Conservation (phyloP, 2,113 vertebrate genomes). For the Pogona vitticeps region DNA sequence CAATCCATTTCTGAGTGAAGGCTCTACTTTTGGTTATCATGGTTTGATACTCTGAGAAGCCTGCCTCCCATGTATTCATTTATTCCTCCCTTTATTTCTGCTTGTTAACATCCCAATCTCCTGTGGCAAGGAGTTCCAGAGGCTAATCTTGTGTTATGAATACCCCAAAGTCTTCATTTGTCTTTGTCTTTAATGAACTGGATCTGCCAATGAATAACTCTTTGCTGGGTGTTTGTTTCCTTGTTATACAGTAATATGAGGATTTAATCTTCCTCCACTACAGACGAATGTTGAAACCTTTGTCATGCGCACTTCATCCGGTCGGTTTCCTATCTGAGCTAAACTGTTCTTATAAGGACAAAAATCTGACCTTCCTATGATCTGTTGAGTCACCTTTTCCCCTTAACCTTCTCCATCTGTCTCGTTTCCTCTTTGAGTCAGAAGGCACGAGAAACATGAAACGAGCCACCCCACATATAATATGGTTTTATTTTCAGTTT, state of each 20-base stretch:
- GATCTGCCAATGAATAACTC: neutral
- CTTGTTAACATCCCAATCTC: too few species aligned
- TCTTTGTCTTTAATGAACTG: neutral
- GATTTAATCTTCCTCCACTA: neutral
- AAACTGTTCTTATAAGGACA: neutral
- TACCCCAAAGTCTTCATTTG: neutral
- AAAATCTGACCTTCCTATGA: neutral
- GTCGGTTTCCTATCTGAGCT: neutral
- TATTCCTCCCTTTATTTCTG: neutral
- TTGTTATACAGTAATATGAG: too few species aligned
- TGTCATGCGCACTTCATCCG: neutral
- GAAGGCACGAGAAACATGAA: too few species aligned
- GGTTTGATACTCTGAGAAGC: neutral
- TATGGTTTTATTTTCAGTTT: neutral
- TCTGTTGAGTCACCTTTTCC: neutral
- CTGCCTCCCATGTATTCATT: neutral
- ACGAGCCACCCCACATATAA: neutral
- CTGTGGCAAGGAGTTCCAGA: neutral
- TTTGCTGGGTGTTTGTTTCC: neutral
- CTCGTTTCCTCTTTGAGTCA: neutral
- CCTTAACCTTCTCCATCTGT: neutral
- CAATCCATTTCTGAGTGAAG: neutral
- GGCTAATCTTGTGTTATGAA: neutral
- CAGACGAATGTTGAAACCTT: neutral
- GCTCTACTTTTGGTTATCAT: neutral